Evolutionary conservation across 2,113 vertebrate genomes (phyloP).

Genomic region (Tetrax tetrax): DNA sequence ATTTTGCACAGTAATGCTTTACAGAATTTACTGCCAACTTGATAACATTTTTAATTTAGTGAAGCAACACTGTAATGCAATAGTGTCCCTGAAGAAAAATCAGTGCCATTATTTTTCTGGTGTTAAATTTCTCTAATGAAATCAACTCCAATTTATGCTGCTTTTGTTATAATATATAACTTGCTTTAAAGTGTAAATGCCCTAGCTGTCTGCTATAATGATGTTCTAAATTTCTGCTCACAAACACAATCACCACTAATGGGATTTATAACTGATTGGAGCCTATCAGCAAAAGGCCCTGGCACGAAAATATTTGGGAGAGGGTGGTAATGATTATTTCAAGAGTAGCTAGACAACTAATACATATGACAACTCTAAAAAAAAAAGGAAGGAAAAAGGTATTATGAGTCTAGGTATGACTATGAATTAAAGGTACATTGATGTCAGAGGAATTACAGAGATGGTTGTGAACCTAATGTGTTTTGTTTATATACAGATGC

Average conservation of each 20-base stretch:
- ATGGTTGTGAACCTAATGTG: not conserved
- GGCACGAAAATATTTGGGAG: not conserved
- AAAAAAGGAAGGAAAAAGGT: not conserved
- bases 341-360: not conserved
- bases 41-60: slow-evolving; percentile 70
- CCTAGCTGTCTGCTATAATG: slow-evolving; percentile 18
- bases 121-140: slow-evolving; percentile 66
- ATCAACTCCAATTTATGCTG: slow-evolving; percentile 58
- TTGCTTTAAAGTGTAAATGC: slow-evolving; percentile 25
- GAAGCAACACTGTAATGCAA: slow-evolving; percentile 58
- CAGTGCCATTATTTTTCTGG: slow-evolving; percentile 45
- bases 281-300: not conserved
- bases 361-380: not conserved
- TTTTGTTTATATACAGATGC: not conserved
- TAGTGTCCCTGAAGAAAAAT: slow-evolving; percentile 56
- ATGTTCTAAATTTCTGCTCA: not conserved
- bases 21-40: slow-evolving; percentile 64
- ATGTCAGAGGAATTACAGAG: not conserved
- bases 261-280: slow-evolving; percentile 2
- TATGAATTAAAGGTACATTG: not conserved
- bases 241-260: not conserved
- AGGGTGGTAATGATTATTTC: not conserved
- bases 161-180: slow-evolving; percentile 50
- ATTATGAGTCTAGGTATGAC: not conserved
- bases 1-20: slow-evolving; percentile 34